Conservation (phyloP, 2,888 invertebrate genomes). For the Erpobdella octoculata region DNA sequence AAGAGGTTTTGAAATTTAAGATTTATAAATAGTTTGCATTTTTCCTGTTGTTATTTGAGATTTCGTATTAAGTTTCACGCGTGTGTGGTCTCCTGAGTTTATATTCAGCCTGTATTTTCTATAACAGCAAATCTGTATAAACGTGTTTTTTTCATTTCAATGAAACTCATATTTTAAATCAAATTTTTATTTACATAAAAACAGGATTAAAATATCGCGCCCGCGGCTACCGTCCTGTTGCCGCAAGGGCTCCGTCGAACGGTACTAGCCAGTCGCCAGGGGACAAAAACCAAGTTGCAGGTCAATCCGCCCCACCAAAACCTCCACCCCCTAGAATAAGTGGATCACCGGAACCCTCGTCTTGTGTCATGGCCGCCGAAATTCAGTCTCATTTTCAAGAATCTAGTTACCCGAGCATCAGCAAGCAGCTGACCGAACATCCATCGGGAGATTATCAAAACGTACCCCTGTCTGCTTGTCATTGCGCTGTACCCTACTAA, state of each 20-base stretch:
- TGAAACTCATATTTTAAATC: too few species aligned
- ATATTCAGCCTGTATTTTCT: too few species aligned
- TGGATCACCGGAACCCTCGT: background rate
- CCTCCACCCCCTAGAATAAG: background rate
- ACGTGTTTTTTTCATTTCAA: too few species aligned
- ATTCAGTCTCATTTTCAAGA: background rate
- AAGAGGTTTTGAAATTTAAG: too few species aligned
- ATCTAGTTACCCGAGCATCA: background rate
- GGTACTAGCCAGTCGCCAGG: background rate
- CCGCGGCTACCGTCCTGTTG: background rate
- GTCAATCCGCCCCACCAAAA: background rate
- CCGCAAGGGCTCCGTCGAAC: background rate
- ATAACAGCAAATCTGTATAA: too few species aligned
- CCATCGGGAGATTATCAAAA: background rate
- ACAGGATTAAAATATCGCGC: background rate
- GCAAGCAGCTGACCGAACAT: background rate
- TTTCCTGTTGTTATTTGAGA: too few species aligned
- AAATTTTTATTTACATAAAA: too few species aligned
- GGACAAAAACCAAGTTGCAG: background rate
- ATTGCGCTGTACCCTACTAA: conserved; percentile 5
- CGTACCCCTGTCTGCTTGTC: background rate
- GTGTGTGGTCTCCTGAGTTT: too few species aligned
- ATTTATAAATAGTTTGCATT: too few species aligned
- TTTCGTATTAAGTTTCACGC: too few species aligned
- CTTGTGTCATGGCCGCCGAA: background rate